Evolutionary conservation across 2,113 vertebrate species (phyloP).

Genomic region (Solenodon paradoxus): DNA sequence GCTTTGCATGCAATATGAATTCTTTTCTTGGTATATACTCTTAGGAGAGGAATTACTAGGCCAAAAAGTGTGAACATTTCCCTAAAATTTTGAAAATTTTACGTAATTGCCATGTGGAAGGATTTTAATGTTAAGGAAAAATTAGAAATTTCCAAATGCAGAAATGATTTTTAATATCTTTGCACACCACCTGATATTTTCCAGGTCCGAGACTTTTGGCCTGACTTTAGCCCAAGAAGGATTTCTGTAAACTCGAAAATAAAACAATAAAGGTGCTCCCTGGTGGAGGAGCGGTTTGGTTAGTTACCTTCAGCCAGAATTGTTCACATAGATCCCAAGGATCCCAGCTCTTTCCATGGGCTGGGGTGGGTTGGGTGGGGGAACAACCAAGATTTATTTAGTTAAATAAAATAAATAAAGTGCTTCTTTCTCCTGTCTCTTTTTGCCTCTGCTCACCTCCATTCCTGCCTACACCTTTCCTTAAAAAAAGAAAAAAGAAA

Average conservation of each 20-base stretch:
- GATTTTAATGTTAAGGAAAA: constrained; percentile 31
- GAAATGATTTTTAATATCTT: constrained; percentile 45
- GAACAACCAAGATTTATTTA: no score
- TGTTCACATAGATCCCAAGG: no score
- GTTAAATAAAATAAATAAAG: no score
- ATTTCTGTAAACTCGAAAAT: constrained; percentile 47
- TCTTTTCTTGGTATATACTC: constrained; percentile 10
- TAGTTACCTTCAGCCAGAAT: no score
- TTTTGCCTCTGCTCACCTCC: no score
- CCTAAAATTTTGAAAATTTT: constrained; percentile 47
- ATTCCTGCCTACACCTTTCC: no score
- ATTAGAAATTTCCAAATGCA: constrained; percentile 17
- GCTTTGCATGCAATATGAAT: not conserved
- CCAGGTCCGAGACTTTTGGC: constrained; percentile 38
- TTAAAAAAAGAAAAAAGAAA: no score
- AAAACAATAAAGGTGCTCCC: no score
- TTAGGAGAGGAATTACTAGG: not conserved
- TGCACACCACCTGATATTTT: constrained; percentile 19
- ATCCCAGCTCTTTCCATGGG: no score
- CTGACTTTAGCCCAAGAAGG: not conserved
- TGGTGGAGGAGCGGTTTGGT: no score
- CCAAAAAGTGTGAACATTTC: not conserved
- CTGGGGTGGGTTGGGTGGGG: no score
- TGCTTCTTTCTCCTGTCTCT: no score
- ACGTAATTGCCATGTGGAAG: not conserved